Evolutionary conservation across 2,888 invertebrate genomes (phyloP), one percentile per base, ranked within the genome.

Genomic region (Leptinotarsa peninsularis): DNA sequence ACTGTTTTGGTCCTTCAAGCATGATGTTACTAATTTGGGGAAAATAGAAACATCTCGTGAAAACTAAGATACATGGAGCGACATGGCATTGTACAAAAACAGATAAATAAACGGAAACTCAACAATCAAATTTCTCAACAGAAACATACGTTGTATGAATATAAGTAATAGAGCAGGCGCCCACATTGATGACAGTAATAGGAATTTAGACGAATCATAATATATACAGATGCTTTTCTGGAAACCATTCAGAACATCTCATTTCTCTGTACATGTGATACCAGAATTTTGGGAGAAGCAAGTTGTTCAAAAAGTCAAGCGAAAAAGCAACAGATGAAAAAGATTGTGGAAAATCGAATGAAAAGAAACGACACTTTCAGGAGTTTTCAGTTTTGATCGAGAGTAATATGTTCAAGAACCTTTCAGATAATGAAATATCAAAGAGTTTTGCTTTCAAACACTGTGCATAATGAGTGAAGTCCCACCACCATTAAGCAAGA

Each of bases 401-500:
- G 27, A 60, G 60, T 23, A 14, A 14, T 4, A 10, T 18, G 14
- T 23, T 60, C 43, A 10, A 43, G 43, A n/a, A 14, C 18, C 60
- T 60, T 14, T 60, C 23, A n/a, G 21, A 60, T 60, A 4, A 5
- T 15, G 27, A 27, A 18, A 60, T 60, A 60, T 23, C 2, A 43
- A 43, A 43, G 43, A 43, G 43, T 10, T 43, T 43, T 43, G 7
- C 18, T 49, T 14, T 18, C 21, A 23, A 17, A 67, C 23, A 17
- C 23, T 49, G 13, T 7, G 23, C 43, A 43, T 43, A 10, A 10
- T 43, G 43, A 43, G 43, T 43, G 43, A 43, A 70, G 68, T 67
- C 73, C 76, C 78, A 77, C 80, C 82, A 81, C 77, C 84, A 81
- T 71, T 52, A 67, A 68, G 70, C 75, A 67, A 70, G 75, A 81